Evolutionary conservation across 2,888 invertebrate genomes (phyloP), one percentile per base, ranked within the genome.

Genomic region (Lasioglossum vierecki): DNA sequence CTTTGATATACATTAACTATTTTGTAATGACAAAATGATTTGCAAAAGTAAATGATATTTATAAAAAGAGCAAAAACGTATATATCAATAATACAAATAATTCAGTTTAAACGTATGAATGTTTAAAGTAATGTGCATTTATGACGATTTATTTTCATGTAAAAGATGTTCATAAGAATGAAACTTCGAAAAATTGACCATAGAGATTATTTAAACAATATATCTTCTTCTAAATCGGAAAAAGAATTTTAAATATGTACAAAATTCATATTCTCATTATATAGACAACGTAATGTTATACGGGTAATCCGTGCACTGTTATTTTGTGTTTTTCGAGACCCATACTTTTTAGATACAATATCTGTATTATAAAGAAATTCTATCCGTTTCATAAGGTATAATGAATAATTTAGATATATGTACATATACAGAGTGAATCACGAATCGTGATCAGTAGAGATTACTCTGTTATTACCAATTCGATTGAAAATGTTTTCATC

Each of bases 11-110:
- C 41, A 49, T 41, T 26, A 70, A 49, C 30, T 15, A 22, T 78
- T 78, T 53, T 44, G 44, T 76, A 66, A n/a, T 46, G 71, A 15
- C 30, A 22, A 63, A 53, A 72, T 41, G 15, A 15, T 57, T 46
- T 15, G 74, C 4, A 26, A 22, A 15, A 79, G 41, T 18, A 18
- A 35, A 35, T 22, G 18, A 18, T 66, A 35, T 66, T 35, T 66
- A 22, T 66, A 66, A 66, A 46, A 15, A 46, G 44, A 44, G 13
- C 13, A 44, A 13, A 18, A 35, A 66, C 35, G 3, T 66, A 35
- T 22, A 26, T 66, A 18, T 9, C 30, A 9, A 5, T 68, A 39
- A 39, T 22, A 39, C 9, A 68, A 68, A 39, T 35, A 39, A 68
- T 22, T 68, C 4, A 39, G 9, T 9, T 8, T 35, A 66, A 66